A percentile compares a stretch with the other conserved stretches of the same genome.
phyloP scores from a whole-genome alignment of 2,113 vertebrate species.

The Gnathonemus longibarbis region DNA sequence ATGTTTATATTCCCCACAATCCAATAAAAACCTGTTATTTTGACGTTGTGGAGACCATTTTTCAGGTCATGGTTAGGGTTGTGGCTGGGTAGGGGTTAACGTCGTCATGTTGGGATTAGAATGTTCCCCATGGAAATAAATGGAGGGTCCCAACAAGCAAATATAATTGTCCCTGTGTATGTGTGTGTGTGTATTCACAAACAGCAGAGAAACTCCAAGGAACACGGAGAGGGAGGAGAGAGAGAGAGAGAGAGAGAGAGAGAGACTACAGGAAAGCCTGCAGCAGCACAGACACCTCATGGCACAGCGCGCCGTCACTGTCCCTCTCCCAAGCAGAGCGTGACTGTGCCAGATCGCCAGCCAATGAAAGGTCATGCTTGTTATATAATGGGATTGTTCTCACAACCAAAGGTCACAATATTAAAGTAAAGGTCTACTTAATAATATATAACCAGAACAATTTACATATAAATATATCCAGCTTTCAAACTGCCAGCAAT shows the following conservation, averaged over 20 bases:
- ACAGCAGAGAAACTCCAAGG: not conserved
- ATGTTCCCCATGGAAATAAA: no score
- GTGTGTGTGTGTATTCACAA: no score
- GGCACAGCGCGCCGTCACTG: not conserved
- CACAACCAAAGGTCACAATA: slow-evolving; percentile 40
- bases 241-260: not conserved
- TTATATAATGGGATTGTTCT: slow-evolving; percentile 44
- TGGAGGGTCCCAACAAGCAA: no score
- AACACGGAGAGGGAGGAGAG: not conserved
- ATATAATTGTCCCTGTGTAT: no score
- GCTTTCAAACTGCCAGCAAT: not conserved
- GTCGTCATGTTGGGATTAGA: no score
- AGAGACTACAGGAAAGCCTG: not conserved
- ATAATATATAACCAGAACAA: not conserved
- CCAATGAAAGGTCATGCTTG: slow-evolving; percentile 46
- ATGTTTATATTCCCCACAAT: no score
- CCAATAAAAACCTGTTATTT: no score
- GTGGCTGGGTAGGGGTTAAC: no score
- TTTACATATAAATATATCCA: not conserved
- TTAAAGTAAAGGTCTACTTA: slow-evolving; percentile 33
- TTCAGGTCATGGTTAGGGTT: no score
- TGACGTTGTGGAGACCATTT: no score
- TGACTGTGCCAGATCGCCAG: not conserved
- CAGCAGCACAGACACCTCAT: not conserved
- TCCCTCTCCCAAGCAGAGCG: no score